Evolutionary conservation across 2,797 vertebrate genomes (phyloP).

Genomic region (Perdix hodgsoniae): DNA sequence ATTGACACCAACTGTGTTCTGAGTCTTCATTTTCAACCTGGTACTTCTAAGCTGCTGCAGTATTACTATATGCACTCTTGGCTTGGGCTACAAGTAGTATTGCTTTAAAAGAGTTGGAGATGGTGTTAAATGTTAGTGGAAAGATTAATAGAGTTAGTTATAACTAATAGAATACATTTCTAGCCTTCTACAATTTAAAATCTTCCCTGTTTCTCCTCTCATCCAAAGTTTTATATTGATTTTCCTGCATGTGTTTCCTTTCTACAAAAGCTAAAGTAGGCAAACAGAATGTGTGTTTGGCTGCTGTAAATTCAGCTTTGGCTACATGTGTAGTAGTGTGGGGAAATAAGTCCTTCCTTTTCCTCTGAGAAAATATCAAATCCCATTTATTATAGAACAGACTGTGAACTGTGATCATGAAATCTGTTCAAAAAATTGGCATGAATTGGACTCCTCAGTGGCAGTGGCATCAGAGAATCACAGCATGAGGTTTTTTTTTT

Average conservation of each 20-base stretch:
- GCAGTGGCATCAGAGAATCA: background rate
- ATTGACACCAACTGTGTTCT: background rate
- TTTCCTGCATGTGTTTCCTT: background rate
- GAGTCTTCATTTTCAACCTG: background rate
- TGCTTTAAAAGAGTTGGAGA: background rate
- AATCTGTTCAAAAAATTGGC: background rate
- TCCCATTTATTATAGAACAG: background rate
- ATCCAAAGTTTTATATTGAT: background rate
- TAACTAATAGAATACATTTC: background rate
- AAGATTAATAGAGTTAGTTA: background rate
- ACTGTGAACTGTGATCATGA: background rate
- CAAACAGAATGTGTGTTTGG: background rate
- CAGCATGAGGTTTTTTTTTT: background rate
- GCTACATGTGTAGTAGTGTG: background rate
- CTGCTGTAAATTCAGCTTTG: background rate
- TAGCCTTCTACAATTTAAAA: background rate
- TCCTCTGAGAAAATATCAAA: background rate
- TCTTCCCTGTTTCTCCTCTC: background rate
- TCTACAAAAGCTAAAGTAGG: background rate
- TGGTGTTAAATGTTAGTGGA: background rate
- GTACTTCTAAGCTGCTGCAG: constrained; percentile 16
- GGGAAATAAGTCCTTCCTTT: background rate
- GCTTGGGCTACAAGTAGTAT: background rate
- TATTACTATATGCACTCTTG: background rate
- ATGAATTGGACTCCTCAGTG: background rate